phyloP scores from a whole-genome alignment of 2,888 invertebrate species.

The Apamea anceps region DNA sequence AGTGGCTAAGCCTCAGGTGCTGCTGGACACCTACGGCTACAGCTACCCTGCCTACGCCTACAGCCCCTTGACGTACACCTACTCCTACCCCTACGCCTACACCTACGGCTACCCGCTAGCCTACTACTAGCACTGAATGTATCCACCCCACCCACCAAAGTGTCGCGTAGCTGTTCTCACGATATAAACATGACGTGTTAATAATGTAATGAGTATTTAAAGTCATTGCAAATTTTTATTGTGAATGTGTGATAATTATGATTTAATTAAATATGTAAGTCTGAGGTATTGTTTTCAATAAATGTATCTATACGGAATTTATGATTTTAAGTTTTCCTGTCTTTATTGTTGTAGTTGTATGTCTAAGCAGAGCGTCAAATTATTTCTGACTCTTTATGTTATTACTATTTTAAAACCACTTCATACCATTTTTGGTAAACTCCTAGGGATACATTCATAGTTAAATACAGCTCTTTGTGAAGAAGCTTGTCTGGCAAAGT shows the following conservation, averaged over 20 bases:
- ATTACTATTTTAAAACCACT: not conserved
- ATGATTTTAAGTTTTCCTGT: not conserved
- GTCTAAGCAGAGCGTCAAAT: not conserved
- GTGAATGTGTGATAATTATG: constrained; percentile 46
- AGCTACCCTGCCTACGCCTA: constrained; percentile 82
- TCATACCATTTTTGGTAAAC: not conserved
- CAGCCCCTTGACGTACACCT: constrained; percentile 82
- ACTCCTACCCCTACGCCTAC: constrained; percentile 85
- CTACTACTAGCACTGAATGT: constrained; percentile 73
- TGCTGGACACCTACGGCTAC: constrained; percentile 82
- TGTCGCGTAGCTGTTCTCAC: constrained; percentile 2
- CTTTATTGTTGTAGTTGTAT: not conserved
- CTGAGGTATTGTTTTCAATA: constrained; percentile 37
- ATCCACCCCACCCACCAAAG: constrained; percentile 30
- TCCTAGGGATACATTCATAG: not conserved
- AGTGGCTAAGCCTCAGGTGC: constrained; percentile 84
- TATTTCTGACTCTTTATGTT: not conserved
- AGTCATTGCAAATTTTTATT: constrained; percentile 18
- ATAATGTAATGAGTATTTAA: constrained; percentile 41
- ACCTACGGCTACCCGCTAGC: constrained; percentile 79
- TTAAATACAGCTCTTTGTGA: not conserved
- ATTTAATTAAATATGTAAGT: constrained; percentile 24
- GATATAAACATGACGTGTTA: constrained; percentile 15
- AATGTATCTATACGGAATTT: constrained; percentile 20
- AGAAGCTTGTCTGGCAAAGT: not conserved